phyloP scores from a whole-genome alignment of 2,888 invertebrate genomes.

The Beris morrisii region DNA sequence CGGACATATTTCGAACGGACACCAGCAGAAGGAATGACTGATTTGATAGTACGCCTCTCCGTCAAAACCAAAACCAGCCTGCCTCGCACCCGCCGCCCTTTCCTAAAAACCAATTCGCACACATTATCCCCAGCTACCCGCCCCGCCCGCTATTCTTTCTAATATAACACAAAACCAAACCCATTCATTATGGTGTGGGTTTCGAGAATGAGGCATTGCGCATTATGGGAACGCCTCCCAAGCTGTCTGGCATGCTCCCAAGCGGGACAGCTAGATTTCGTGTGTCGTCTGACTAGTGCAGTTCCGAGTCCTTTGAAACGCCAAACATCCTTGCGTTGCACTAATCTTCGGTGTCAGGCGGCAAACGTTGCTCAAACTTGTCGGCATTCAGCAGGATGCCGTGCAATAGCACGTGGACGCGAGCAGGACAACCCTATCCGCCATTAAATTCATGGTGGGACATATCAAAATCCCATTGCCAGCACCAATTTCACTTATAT shows the following conservation, averaged over 20 bases:
- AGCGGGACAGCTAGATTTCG: constrained; percentile 7
- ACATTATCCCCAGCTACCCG: background rate
- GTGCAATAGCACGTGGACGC: background rate
- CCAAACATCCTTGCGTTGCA: no score
- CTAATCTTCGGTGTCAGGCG: no score
- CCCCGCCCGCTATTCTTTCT: constrained; percentile 10
- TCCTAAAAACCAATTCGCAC: constrained; percentile 14
- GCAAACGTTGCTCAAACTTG: no score
- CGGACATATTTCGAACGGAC: constrained; percentile 30
- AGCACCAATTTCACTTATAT: constrained; percentile 14
- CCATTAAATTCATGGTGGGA: constrained; percentile 29
- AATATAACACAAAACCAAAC: constrained; percentile 17
- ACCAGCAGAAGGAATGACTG: constrained; percentile 52
- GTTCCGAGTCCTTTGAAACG: no score
- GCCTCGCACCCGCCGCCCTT: constrained; percentile 6
- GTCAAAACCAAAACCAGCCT: constrained; percentile 10
- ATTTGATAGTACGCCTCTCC: constrained; percentile 55
- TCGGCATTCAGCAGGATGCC: no score
- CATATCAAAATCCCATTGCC: constrained; percentile 28
- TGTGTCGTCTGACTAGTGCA: no score
- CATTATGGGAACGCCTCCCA: constrained; percentile 11
- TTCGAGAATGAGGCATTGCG: constrained; percentile 16
- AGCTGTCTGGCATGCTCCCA: background rate
- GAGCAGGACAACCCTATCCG: constrained; percentile 12
- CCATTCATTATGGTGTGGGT: constrained; percentile 12